Evolutionary conservation across 2,797 vertebrate genomes (phyloP).

Genomic region (Enteromius trimaculatus): DNA sequence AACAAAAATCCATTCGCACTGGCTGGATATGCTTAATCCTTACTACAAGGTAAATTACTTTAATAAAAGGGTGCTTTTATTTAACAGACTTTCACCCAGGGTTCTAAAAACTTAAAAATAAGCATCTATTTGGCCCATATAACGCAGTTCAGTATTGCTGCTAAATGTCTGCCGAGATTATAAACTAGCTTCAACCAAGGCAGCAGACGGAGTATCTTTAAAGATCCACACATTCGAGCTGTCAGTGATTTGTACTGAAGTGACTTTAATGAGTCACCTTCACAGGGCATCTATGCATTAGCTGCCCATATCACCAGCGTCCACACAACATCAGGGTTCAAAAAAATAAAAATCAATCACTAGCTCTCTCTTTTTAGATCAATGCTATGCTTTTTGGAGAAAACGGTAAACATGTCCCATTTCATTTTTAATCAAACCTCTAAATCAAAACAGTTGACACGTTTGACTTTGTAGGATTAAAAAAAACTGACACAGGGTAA

Average conservation of each 20-base stretch:
- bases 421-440: background rate
- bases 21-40: constrained; percentile 19
- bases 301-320: constrained; percentile 44
- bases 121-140: constrained; percentile 10
- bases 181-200: background rate
- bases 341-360: constrained; percentile 48
- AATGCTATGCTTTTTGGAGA: background rate
- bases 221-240: constrained; percentile 8
- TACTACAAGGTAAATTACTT: constrained; percentile 39
- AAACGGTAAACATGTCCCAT: background rate
- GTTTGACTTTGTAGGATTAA: background rate
- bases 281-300: constrained; percentile 45
- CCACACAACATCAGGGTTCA: constrained; percentile 31
- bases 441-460: background rate
- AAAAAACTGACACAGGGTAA: background rate
- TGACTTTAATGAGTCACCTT: constrained; percentile 50
- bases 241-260: constrained; percentile 44
- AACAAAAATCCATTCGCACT: constrained; percentile 1
- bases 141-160: background rate
- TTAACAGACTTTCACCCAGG: constrained; percentile 31
- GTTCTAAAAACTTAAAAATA: constrained; percentile 9
- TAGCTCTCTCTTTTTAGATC: background rate
- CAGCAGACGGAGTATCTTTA: constrained; percentile 3
- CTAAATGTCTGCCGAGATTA: constrained; percentile 10
- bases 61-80: constrained; percentile 51